Conservation (phyloP, 2,113 vertebrate genomes). For the Grus americana region DNA sequence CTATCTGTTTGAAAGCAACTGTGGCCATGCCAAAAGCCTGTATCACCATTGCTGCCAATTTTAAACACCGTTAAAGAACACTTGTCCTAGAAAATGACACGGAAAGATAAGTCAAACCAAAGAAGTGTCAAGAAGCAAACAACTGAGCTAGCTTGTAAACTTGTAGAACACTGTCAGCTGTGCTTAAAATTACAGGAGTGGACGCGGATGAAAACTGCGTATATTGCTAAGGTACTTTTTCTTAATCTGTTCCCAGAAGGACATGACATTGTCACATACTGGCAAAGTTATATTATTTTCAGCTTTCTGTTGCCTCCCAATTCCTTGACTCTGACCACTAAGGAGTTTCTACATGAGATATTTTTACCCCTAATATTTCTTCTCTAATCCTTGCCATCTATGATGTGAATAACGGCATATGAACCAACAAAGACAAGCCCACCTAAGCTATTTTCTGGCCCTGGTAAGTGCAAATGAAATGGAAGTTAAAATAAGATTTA, state of each 20-base stretch:
- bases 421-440: background rate
- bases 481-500: background rate
- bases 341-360: background rate
- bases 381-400: background rate
- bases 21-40: background rate
- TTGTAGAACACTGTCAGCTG: background rate
- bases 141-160: background rate
- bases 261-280: background rate
- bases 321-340: background rate
- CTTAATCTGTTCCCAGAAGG: background rate
- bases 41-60: background rate
- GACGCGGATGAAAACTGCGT: background rate
- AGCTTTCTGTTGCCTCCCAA: accelerated
- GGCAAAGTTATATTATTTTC: background rate
- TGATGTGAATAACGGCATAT: background rate
- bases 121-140: background rate
- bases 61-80: background rate
- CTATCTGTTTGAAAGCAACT: background rate
- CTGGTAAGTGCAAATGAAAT: background rate
- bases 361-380: background rate
- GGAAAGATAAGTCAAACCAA: background rate
- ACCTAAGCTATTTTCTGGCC: background rate
- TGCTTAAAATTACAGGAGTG: background rate
- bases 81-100: background rate
- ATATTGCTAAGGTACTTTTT: background rate